Base-by-base conservation (phyloP, 2,797 vertebrate genomes). In the Enteromius radiatus region DNA sequence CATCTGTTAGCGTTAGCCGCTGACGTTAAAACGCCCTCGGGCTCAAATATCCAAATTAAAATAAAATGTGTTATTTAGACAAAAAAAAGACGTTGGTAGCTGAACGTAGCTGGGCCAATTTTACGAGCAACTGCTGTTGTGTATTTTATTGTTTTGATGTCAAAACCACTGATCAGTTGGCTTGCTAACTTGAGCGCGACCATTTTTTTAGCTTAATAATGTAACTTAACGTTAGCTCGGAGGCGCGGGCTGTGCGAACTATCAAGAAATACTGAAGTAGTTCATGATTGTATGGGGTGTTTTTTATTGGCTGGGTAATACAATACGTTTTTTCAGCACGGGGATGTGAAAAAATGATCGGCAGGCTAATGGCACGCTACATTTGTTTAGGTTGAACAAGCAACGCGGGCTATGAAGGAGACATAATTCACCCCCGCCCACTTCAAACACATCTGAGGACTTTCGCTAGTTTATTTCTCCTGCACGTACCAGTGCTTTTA, bases 341-440 rank as follows among this genome's bases (percentile, higher is more conserved):
- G 12, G 12, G n/a, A 74, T 28, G 10, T n/a, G 31, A 0, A 3
- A n/a, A 47, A 9, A 12, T 63, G 0, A 63, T 49, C 23, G 28
- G 3, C 52, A 17, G 36, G 26, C 8, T 65, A 59, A 81, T 64
- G 65, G 64, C 49, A 56, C 12, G 26, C 69, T 71, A 33, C 76
- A 71, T 82, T 80, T 80, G 79, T 75, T 87, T 83, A 78, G 76
- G 45, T 56, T 82, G 15, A 84, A 73, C 54, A 71, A 81, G 56
- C 76, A 33, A 61, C 56, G 80, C 76, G 59, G 26, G 26, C 26
- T 63, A 3, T 61, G 59, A n/a, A 45, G 80, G 56, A 84, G 87
- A 78, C 84, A 83, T 86, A 80, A 74, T 84, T 84, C 82, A 85
- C 86, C 87, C 80, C 89, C 84, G 87, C 89, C 88, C 88, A 86